Base-by-base conservation (phyloP, 2,888 invertebrate species). In the Monochamus alternatus region DNA sequence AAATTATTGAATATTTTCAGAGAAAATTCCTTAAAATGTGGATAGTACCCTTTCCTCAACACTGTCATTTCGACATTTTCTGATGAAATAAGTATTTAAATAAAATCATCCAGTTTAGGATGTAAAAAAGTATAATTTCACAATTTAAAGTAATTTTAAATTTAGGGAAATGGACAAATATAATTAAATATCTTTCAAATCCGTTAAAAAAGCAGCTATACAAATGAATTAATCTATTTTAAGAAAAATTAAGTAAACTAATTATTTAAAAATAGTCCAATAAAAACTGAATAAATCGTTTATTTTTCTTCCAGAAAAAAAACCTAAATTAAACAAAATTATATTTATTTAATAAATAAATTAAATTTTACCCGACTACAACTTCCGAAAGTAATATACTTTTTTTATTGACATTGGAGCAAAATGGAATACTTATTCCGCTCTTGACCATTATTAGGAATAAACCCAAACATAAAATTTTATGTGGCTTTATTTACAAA, bases 371-470 rank as follows among this genome's bases (percentile, higher is more conserved):
- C 8, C 14, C 22, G 4, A n/a, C n/a, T 55, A 14, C 55, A 55
- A 55, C 55, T 55, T 14, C 55, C 55, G 14, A 55, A n/a, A 55
- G 55, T 55, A 55, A 55, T 55, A 14, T 12, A n/a, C 10, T 22
- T 55, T 55, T 55, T 55, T 52, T n/a, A n/a, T 14, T 55, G 55
- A 7, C 55, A 55, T 55, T 55, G 55, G 55, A n/a, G 14, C n/a
- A 12, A 14, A 55, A 55, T 55, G n/a, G n/a, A 14, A 55, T 22
- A 38, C 38, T 2, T 38, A 55, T 55, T 14, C 14, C 14, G 22
- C 14, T 55, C n/a, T 22, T 55, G 55, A 14, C n/a, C 5, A 55
- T 8, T n/a, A n/a, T 51, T 14, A 55, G 55, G 14, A 55, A 55
- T 55, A n/a, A 55, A 55, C 55, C 55, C n/a, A 55, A 5, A 55